Base-by-base conservation (phyloP, 2,888 invertebrate species). In the Hemistola chrysoprasaria region DNA sequence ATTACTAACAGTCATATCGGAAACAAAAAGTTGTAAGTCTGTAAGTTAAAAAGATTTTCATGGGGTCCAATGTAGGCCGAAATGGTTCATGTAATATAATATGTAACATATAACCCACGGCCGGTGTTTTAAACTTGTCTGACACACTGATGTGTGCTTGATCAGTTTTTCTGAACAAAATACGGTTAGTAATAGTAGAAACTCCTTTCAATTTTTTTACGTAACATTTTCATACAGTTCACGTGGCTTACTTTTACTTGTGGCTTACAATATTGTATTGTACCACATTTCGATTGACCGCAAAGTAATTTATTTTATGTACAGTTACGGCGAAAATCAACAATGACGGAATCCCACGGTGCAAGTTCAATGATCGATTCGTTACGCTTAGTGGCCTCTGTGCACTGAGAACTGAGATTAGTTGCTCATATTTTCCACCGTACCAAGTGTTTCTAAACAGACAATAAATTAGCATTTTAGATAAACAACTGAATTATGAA, bases 301-400 rank as follows among this genome's bases (percentile, higher is more conserved):
- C 71, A 63, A 66, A 67, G 56, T 60, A 67, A 75, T 81, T 73
- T 73, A 64, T 60, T 60, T 65, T 65, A 59, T 62, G 68, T 77
- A 81, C 79, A 77, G 79, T 81, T 82, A 77, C 55, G 65, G 57
- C 69, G 71, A 69, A 78, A 73, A 77, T 65, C 69, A 71, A 78
- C 81, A 81, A 78, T 78, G 66, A 65, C 65, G 61, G 61, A 64
- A 76, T 85, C 81, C 76, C 85, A 84, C 83, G 80, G 71, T 64
- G 46, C 47, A 65, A 64, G 85, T 79, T 82, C 80, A 79, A 72
- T 63, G 82, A 70, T 71, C 84, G 69, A 66, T 64, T 68, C 65
- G 63, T 77, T 72, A 79, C 74, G 80, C 65, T 69, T 65, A 60
- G 72, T 73, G 68, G 71, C 62, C 55, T 53, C 62, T 68, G 65